These are phyloP conservation scores for Oxystoma pomonae DNA, from an alignment of 2,888 invertebrate species.

Conservation along the genomic window DNA sequence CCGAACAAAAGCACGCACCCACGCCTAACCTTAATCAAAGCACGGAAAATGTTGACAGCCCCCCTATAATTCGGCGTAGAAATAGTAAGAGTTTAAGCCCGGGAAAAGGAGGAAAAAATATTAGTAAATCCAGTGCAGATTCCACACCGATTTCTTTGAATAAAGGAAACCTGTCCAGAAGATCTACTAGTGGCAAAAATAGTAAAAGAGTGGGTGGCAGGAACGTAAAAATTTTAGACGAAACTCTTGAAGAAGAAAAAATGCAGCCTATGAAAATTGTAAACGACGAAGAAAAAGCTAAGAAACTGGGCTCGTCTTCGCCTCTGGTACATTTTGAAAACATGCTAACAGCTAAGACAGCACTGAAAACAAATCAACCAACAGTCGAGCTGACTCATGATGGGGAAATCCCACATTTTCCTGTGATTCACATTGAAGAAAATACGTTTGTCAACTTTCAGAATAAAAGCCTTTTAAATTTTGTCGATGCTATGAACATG, in stretches of 20 bases:
- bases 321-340: not conserved
- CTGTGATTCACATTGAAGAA: slow-evolving; percentile 16
- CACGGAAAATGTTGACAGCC: not conserved
- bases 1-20: not conserved
- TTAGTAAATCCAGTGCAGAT: not conserved
- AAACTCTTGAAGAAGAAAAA: not conserved
- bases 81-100: not conserved
- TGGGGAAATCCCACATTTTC: not conserved
- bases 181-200: not conserved
- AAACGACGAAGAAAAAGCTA: not conserved
- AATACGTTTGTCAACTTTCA: slow-evolving; percentile 17
- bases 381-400: not conserved
- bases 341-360: not conserved
- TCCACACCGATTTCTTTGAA: not conserved
- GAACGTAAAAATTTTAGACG: not conserved
- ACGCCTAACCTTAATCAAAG: not conserved
- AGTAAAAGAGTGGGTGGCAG: too few relatives aligned
- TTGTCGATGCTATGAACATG: slow-evolving; percentile 24
- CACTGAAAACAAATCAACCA: not conserved
- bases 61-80: not conserved
- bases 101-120: not conserved
- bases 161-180: not conserved
- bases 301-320: not conserved
- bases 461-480: slow-evolving; percentile 22
- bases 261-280: not conserved